Base-by-base conservation (phyloP, 1,140 invertebrate genomes). In the Solenopsis fugax region DNA sequence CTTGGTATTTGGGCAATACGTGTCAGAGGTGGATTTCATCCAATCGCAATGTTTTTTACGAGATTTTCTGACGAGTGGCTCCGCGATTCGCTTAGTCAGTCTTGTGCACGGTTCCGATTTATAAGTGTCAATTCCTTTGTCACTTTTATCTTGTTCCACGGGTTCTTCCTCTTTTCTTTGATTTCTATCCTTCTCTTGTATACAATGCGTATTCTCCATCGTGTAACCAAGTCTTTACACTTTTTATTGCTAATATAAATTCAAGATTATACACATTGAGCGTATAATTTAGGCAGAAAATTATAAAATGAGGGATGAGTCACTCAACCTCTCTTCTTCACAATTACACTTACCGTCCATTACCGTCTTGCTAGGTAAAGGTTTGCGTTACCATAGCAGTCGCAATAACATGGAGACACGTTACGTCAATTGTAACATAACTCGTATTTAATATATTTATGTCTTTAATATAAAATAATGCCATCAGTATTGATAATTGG, bases 371-470 rank as follows among this genome's bases (percentile, higher is more conserved):
- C 48, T 80, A 18, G 6, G 5, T 12, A n/a, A 34, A 7, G 34
- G 54, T 48, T 71, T 62, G 21, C 80, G 80, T 84, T 84, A 50
- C 80, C 69, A 84, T 84, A 41, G 80, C 80, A 73, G 48, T 75
- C 67, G 34, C 10, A 2, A 16, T 54, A 21, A 41, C 34, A 60
- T 60, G 16, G 34, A 54, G 0, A 56, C 16, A 45, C n/a, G 67
- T 75, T 73, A 16, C 45, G 13, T 84, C 69, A 84, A 73, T 73
- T 7, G 34, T 48, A 69, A 29, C 12, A 48, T 16, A 82, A 29
- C 18, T 2, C 21, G 48, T 29, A 45, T 21, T 12, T 34, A 16
- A 29, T 37, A 54, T 18, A 54, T 54, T 6, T 18, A 54, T 54
- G n/a, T n/a, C 6, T 54, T n/a, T n/a, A n/a, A 41, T 7, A 29